These are phyloP conservation scores for Antheraea pernyi DNA, from an alignment of 1,140 invertebrate genomes.

Conservation along the genomic window DNA sequence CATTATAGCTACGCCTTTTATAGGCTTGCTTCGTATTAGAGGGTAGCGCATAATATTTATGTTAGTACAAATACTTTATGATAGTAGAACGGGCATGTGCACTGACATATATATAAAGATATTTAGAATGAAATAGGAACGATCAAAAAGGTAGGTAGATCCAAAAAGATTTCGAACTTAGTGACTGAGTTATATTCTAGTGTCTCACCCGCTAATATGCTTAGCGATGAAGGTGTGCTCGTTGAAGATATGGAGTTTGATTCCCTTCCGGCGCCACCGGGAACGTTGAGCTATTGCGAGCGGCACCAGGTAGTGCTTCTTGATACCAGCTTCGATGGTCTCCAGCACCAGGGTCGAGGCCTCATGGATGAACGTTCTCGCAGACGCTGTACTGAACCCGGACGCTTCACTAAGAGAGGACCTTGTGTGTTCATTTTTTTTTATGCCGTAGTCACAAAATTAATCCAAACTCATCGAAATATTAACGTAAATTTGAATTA, in stretches of 20 bases:
- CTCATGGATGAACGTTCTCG: constrained; percentile 94
- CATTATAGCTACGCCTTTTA: no score
- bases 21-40: no score
- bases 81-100: no score
- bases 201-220: constrained; percentile 92
- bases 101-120: no score
- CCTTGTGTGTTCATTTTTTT: constrained; percentile 74
- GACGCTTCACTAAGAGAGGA: constrained; percentile 93
- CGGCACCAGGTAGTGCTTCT: constrained; percentile 95
- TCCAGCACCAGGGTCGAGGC: constrained; percentile 94
- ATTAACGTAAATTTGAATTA: not conserved
- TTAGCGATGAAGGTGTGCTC: constrained; percentile 97
- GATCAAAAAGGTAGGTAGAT: no score
- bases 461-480: not conserved
- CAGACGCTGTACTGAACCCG: constrained; percentile 89
- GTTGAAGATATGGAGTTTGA: constrained; percentile 95
- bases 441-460: not conserved
- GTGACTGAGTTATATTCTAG: not conserved
- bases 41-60: no score
- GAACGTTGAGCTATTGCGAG: constrained; percentile 91
- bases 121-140: no score
- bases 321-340: constrained; percentile 93
- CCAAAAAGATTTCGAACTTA: no score
- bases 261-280: constrained; percentile 94
- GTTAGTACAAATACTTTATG: no score